A percentile compares a stretch with the other conserved stretches of the same genome.
Conservation (phyloP, 1,140 invertebrate genomes). For the Drosophila athabasca region DNA sequence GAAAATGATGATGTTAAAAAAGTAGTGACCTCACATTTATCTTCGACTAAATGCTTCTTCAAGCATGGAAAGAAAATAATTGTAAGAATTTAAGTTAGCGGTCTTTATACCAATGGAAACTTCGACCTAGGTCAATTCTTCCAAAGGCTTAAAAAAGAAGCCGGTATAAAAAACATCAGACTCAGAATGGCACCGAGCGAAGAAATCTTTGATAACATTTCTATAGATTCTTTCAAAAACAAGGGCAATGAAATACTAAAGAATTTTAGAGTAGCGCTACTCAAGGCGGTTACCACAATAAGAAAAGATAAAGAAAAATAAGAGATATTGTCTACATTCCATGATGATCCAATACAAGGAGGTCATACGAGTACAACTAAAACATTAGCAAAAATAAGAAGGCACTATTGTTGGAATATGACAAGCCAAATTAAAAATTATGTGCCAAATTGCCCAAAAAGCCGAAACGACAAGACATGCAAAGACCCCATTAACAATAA, state of each 20-base stretch:
- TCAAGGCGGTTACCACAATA: conserved; percentile 6
- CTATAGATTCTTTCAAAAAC: conserved; percentile 6
- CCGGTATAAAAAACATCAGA: background rate
- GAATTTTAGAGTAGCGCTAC: conserved; percentile 2
- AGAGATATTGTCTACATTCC: conserved; percentile 3
- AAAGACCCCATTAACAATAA: no score
- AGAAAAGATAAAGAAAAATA: background rate
- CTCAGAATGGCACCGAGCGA: conserved; percentile 8
- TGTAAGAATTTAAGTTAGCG: no score
- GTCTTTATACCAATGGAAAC: background rate
- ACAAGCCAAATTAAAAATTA: no score
- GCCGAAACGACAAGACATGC: no score
- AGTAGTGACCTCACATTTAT: background rate
- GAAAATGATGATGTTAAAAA: background rate
- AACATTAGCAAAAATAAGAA: no score
- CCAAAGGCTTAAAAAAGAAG: background rate
- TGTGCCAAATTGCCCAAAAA: no score
- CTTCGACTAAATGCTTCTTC: background rate
- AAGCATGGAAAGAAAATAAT: background rate
- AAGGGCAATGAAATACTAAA: conserved; percentile 3
- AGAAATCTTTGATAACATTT: background rate
- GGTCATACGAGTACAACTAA: background rate
- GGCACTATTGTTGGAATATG: no score
- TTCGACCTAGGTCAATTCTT: conserved; percentile 4
- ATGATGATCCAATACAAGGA: conserved; percentile 5